Evolutionary conservation across 2,888 invertebrate genomes (phyloP), one percentile per base, ranked within the genome.

Genomic region (Coenonympha glycerion): DNA sequence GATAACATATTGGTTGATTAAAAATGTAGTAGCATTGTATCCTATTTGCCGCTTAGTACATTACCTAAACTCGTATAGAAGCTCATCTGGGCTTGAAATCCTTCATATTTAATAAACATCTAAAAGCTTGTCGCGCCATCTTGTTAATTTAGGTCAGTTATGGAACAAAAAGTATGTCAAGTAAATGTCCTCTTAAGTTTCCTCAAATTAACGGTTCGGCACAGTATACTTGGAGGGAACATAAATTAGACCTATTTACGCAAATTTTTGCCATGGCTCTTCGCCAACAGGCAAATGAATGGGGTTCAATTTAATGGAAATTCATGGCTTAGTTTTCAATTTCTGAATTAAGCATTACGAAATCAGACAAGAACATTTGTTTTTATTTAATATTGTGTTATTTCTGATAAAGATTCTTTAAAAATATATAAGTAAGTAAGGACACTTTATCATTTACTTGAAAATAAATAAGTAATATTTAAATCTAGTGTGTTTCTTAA

Each of bases 191-290:
- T 45, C 45, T 31, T 30, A 28, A 49, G 28, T 42, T 49, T 42
- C 24, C 24, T 42, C 21, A 24, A 40, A 40, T 33, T 36, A 46
- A 41, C 46, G 45, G 47, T 30, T 34, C 24, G 5, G 19, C 34
- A 42, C 50, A 44, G 40, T 41, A 3, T 34, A 47, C 22, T 47
- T 45, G 37, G 41, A 24, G 47, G 21, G 47, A 45, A 24, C 21
- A 47, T 51, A 46, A 51, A 48, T 53, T 48, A 48, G 37, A 48
- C 45, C 30, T 28, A 46, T 44, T 53, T 50, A 50, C 44, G 47
- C 45, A 47, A 49, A 41, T 41, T 50, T 53, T 41, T 22, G 16
- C 41, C 16, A 48, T 50, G 55, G 53, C 53, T 21, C 26, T 34
- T 40, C 16, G 55, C 56, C 56, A 56, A 48, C 16, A 15, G 33